phyloP scores from a whole-genome alignment of 1,140 invertebrate species.

The Campoletis sonorensis region DNA sequence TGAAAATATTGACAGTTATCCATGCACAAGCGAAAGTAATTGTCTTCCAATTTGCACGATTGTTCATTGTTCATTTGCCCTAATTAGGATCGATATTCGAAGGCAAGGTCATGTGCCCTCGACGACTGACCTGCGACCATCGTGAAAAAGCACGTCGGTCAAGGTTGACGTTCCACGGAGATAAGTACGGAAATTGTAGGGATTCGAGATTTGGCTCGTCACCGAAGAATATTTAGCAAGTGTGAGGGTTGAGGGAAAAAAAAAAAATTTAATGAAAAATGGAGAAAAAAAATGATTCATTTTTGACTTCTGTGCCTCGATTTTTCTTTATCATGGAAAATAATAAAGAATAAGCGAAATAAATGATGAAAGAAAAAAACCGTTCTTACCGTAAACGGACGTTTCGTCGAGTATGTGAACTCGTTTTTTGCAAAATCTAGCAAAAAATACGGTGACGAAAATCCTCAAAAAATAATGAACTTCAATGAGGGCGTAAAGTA shows the following conservation, averaged over 20 bases:
- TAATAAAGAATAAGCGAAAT: background rate
- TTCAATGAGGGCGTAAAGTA: conserved; percentile 80
- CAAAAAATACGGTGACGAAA: conserved; percentile 79
- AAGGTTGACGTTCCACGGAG: conserved; percentile 59
- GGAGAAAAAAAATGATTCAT: too few relatives aligned
- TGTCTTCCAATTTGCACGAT: background rate
- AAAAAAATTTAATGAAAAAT: background rate
- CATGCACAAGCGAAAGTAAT: background rate
- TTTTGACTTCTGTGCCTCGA: too few relatives aligned
- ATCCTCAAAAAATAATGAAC: conserved; percentile 84
- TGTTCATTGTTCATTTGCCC: background rate
- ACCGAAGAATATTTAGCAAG: background rate
- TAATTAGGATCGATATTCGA: conserved; percentile 53
- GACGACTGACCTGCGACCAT: conserved; percentile 52
- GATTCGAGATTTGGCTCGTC: conserved; percentile 55
- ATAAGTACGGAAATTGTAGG: conserved; percentile 59
- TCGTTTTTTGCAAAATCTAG: conserved; percentile 80
- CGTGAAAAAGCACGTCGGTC: conserved; percentile 51
- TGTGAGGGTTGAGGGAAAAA: background rate
- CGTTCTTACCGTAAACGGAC: conserved; percentile 79
- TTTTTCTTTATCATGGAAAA: background rate
- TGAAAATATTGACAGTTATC: conserved; percentile 32
- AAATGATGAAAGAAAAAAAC: conserved; percentile 16
- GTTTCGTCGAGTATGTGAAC: conserved; percentile 82
- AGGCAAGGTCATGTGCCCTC: conserved; percentile 45